Evolutionary conservation across 2,113 vertebrate species (phyloP), one percentile per base, ranked within the genome.

Genomic region (Tursiops truncatus): DNA sequence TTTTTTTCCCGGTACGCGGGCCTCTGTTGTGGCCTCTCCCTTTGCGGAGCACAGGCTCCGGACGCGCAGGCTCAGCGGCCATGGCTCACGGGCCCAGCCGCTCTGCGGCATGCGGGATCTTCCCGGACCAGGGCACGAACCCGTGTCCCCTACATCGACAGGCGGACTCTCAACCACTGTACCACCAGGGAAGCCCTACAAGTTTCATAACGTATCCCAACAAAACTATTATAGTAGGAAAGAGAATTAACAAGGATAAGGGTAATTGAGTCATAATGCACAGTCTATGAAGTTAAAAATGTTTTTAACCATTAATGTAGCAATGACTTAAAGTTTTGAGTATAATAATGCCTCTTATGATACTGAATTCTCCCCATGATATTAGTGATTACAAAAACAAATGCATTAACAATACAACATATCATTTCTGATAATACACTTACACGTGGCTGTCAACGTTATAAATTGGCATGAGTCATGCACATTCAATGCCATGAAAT

Each of bases 131-230:
- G 44, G 44, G 10, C 44, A 47, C 44, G 44, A 47, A 47, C 10
- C 44, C 44, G 9, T 47, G 44, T 47, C 10, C 44, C 44, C 44
- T 47, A 10, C 44, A 10, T 9, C 44, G 8, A 2, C 44, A 47
- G 44, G 44, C 2, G 9, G 44, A 47, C 44, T 47, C 44, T 47
- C 44, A 47, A 47, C 44, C 44, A 47, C 44, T 47, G 44, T 0
- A 0, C 44, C 44, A 10, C 44, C 44, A 47, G 44, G 44, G 44
- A 10, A 47, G 44, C 44, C 50, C 50, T 50, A 97, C 95, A 97
- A 50, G 76, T 67, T 98, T 97, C 79, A 68, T 95, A 98, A 98
- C 97, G 97, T 97, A 96, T 98, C 83, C 83, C 97, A 97, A 97
- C 97, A 98, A 98, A 98, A 97, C 93, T 95, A 98, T 89, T 97